A percentile compares a stretch with the other conserved stretches of the same genome.
Evolutionary conservation across 1,140 invertebrate genomes (phyloP).

Genomic region (Drosophila littoralis): DNA sequence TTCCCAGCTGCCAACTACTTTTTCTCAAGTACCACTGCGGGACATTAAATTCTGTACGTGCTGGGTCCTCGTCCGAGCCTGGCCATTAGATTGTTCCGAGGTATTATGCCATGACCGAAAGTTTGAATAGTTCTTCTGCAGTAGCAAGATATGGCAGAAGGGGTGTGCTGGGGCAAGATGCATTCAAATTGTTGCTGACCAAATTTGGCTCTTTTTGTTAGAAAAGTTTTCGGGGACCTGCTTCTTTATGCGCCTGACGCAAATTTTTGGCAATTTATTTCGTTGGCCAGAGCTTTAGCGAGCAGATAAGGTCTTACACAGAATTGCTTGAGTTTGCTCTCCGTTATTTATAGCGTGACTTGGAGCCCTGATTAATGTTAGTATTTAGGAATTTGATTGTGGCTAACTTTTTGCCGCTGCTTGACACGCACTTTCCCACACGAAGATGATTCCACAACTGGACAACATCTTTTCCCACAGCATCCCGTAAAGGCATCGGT

Average conservation of each 20-base stretch:
- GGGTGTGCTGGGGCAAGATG: conserved; percentile 11
- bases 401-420: conserved; percentile 19
- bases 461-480: conserved; percentile 70
- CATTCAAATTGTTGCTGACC: conserved; percentile 53
- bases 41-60: conserved; percentile 81
- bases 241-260: conserved; percentile 52
- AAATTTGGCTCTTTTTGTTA: conserved; percentile 55
- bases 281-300: conserved; percentile 31
- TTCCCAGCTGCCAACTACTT: conserved; percentile 72
- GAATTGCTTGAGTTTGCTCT: conserved; percentile 34
- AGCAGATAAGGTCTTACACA: conserved; percentile 48
- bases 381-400: conserved; percentile 28
- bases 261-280: conserved; percentile 63
- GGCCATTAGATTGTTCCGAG: conserved; percentile 63
- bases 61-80: conserved; percentile 48
- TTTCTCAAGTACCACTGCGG: conserved; percentile 82
- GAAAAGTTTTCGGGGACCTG: conserved; percentile 41
- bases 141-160: conserved; percentile 16
- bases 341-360: conserved; percentile 50
- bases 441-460: conserved; percentile 61
- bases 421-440: conserved; percentile 49
- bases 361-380: conserved; percentile 49
- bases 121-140: conserved; percentile 78
- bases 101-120: conserved; percentile 80
- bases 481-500: conserved; percentile 11